Evolutionary conservation across 53 echinoderm and acorn worm genomes (phyloP).

Genomic region (Stichopus horrens): DNA sequence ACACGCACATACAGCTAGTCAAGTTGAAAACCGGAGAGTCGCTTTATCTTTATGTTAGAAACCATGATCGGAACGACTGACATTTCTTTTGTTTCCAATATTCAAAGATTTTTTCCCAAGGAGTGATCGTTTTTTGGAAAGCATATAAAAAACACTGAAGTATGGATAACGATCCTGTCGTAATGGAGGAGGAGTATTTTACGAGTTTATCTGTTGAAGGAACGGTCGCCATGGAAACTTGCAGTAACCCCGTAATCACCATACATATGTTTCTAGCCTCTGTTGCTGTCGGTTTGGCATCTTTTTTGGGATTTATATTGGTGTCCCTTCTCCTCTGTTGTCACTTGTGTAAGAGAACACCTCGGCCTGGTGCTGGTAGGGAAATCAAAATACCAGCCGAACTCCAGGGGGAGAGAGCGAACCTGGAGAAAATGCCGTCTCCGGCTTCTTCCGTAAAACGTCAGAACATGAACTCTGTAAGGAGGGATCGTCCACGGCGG

Average conservation of each 20-base stretch:
- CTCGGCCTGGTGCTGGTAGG: neutral
- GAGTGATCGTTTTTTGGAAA: no score
- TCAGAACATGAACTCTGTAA: neutral
- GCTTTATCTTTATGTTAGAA: no score
- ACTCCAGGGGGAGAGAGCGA: neutral
- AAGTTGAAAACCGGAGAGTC: no score
- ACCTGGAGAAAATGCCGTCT: neutral
- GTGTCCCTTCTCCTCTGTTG: neutral
- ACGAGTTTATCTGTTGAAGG: neutral
- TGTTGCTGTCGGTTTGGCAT: neutral
- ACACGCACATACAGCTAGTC: no score
- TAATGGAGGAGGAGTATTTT: neutral
- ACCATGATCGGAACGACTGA: no score
- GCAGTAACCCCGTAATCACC: neutral
- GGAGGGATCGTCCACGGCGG: neutral
- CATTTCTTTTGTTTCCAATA: no score
- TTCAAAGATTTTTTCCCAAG: no score
- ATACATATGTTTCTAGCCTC: neutral
- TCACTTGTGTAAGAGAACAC: neutral
- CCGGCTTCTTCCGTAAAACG: neutral
- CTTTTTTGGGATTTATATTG: neutral
- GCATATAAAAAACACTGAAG: no score
- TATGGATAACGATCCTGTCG: no score
- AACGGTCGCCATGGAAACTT: neutral
- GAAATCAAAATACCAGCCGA: neutral